Percentiles rank a stretch among this genome's conserved stretches.
These are phyloP conservation scores for Zapornia atra DNA, from an alignment of 2,113 vertebrate genomes.

Conservation along the genomic window DNA sequence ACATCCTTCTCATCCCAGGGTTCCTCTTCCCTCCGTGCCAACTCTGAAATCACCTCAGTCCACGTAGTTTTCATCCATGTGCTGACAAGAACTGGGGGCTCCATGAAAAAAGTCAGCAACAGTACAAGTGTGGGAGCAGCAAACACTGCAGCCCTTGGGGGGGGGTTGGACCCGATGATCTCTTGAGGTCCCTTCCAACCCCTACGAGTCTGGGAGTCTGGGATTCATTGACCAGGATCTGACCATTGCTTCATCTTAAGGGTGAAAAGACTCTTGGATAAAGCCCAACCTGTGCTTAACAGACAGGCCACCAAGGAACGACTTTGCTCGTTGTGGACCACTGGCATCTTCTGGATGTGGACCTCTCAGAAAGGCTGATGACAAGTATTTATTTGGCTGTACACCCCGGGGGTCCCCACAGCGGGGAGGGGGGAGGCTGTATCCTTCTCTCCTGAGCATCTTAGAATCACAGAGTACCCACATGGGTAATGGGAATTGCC, in stretches of 20 bases:
- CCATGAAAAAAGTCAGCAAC: background rate
- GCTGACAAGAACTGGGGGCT: background rate
- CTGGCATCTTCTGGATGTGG: background rate
- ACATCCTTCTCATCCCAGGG: background rate
- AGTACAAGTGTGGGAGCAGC: background rate
- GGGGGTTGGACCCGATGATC: too few species aligned
- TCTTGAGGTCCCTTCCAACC: too few species aligned
- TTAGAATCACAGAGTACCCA: too few species aligned
- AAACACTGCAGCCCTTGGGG: background rate
- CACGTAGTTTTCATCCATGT: background rate
- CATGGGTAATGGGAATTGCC: too few species aligned
- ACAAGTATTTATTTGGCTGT: background rate
- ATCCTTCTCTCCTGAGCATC: background rate
- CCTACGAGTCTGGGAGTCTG: too few species aligned
- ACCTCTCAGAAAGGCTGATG: background rate
- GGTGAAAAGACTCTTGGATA: background rate
- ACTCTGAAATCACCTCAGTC: background rate
- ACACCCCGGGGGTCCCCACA: fast-evolving
- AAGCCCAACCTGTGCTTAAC: background rate
- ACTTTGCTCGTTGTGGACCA: background rate
- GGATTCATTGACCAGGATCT: too few species aligned
- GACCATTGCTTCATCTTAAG: background rate
- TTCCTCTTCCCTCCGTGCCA: background rate
- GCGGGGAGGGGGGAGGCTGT: fast-evolving
- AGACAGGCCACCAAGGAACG: background rate